Evolutionary conservation across 2,113 vertebrate genomes (phyloP).

Genomic region (Indicator maculatus): DNA sequence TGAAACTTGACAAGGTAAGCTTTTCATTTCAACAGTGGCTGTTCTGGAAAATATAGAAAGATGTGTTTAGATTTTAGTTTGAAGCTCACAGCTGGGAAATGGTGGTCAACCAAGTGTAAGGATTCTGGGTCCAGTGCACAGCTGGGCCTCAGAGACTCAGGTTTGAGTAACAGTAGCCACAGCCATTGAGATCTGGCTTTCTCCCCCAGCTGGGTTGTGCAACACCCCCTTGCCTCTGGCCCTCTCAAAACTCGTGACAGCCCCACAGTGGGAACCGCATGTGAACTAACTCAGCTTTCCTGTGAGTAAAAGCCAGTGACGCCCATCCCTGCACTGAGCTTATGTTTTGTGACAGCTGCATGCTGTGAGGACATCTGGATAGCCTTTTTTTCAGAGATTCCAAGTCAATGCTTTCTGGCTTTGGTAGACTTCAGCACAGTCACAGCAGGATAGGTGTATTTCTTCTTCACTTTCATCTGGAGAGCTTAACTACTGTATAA

Average conservation of each 20-base stretch:
- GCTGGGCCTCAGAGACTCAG: not conserved
- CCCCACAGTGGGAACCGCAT: not conserved
- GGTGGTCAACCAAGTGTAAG: rapidly evolving
- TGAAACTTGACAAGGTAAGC: conserved; percentile 98
- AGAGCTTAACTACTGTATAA: not conserved
- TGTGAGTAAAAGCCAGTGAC: not conserved
- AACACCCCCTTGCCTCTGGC: rapidly evolving
- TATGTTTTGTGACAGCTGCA: rapidly evolving
- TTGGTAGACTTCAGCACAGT: not conserved
- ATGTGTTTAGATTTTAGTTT: not conserved
- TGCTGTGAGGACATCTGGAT: not conserved
- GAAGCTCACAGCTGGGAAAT: not conserved
- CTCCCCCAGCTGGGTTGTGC: not conserved
- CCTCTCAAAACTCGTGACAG: rapidly evolving
- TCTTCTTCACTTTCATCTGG: not conserved
- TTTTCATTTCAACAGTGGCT: not conserved
- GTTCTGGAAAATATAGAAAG: not conserved
- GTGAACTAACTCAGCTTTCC: not conserved
- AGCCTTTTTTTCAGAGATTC: not conserved
- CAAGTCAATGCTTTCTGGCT: not conserved
- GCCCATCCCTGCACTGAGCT: not conserved
- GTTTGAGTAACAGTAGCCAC: not conserved
- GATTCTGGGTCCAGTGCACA: not conserved
- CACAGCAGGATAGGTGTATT: not conserved
- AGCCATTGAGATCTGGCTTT: rapidly evolving